Percentiles rank a stretch among this genome's conserved stretches.
These are phyloP conservation scores for Synergus umbraculus DNA, from an alignment of 2,888 invertebrate species.

Conservation along the genomic window DNA sequence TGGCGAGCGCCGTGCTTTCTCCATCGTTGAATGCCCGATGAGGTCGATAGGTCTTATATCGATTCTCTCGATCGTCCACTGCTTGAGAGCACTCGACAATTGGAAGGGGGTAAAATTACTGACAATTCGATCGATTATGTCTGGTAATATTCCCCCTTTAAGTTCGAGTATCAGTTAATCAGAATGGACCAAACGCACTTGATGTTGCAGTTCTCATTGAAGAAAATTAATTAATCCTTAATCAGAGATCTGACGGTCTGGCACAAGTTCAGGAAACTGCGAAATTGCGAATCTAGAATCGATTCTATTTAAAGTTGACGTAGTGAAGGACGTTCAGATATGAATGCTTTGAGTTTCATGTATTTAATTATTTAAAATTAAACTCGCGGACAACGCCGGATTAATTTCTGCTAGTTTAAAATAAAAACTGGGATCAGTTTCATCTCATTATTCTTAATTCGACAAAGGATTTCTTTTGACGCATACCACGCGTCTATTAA, in stretches of 20 bases:
- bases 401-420: background rate
- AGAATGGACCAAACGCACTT: background rate
- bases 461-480: background rate
- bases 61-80: slow-evolving; percentile 47
- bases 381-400: no score
- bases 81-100: background rate
- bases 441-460: slow-evolving; percentile 3
- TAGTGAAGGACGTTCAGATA: background rate
- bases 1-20: slow-evolving; percentile 47
- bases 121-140: background rate
- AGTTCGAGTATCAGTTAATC: slow-evolving; percentile 14
- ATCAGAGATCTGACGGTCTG: no score
- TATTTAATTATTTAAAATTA: no score
- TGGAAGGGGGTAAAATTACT: background rate
- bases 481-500: slow-evolving; percentile 14
- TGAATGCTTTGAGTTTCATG: no score
- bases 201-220: background rate
- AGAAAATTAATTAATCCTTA: background rate
- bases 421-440: slow-evolving; percentile 17
- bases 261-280: background rate
- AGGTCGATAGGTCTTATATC: slow-evolving; percentile 54
- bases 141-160: background rate
- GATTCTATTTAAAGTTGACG: background rate
- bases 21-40: slow-evolving; percentile 42
- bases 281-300: background rate